Conservation (phyloP, 2,797 vertebrate species). For the Poeciliopsis presidionis region DNA sequence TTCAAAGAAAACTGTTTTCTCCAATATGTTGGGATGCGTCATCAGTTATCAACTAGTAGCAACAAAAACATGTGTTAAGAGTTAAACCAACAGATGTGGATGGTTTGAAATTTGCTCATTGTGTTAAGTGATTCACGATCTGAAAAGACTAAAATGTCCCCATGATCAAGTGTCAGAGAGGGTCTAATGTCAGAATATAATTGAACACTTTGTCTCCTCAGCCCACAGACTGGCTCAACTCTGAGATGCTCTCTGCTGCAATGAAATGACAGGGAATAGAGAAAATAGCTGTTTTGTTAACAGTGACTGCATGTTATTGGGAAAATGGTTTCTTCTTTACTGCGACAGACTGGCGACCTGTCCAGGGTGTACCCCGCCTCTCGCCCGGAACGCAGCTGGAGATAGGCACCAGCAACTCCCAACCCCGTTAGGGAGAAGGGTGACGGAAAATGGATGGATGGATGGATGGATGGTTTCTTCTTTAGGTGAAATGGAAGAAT, state of each 20-base stretch:
- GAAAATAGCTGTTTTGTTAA: conserved; percentile 1
- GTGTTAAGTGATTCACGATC: background rate
- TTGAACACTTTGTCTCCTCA: background rate
- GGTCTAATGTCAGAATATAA: background rate
- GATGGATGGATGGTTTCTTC: conserved; percentile 4
- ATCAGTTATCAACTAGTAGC: background rate
- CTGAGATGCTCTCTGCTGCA: background rate
- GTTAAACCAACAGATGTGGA: background rate
- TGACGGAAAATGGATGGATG: no score
- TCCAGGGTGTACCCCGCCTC: no score
- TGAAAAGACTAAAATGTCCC: background rate
- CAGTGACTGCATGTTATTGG: background rate
- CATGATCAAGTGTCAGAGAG: background rate
- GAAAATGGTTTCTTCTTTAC: conserved; percentile 9
- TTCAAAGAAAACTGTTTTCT: background rate
- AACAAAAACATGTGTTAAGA: background rate
- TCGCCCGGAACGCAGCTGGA: no score
- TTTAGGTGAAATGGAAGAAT: conserved; percentile 2
- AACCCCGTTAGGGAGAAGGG: no score
- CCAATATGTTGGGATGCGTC: background rate
- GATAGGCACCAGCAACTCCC: no score
- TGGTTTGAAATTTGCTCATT: background rate
- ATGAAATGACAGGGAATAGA: conserved; percentile 12
- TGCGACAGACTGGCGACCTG: no score
- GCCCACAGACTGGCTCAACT: background rate